Evolutionary conservation across 1,140 invertebrate species (phyloP).

Genomic region (Micrasema longulum): DNA sequence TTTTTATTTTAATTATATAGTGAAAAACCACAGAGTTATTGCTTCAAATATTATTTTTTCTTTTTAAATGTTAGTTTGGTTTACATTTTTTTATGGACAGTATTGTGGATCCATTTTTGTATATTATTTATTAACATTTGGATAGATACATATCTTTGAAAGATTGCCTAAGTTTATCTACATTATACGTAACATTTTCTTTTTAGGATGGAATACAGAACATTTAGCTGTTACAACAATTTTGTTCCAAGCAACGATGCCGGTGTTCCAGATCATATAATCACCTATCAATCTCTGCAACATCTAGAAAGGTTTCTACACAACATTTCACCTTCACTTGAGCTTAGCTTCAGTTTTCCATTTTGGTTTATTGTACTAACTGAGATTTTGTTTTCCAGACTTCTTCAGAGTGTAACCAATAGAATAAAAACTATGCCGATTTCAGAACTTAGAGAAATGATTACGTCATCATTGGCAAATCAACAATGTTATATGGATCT

Average conservation of each 20-base stretch:
- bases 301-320: slow-evolving; percentile 76
- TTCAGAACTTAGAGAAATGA: slow-evolving; percentile 64
- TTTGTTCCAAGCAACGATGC: slow-evolving; percentile 83
- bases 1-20: too few relatives aligned
- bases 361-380: too few relatives aligned
- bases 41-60: too few relatives aligned
- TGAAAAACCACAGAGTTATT: too few relatives aligned
- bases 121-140: too few relatives aligned
- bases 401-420: slow-evolving; percentile 69
- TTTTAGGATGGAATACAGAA: slow-evolving; percentile 82
- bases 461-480: slow-evolving; percentile 51
- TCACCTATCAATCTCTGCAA: slow-evolving; percentile 75
- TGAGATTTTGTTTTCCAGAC: slow-evolving; percentile 57
- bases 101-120: too few relatives aligned
- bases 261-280: slow-evolving; percentile 78
- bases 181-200: slow-evolving; percentile 12
- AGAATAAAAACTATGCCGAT: slow-evolving; percentile 69
- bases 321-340: too few relatives aligned
- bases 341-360: too few relatives aligned
- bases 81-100: too few relatives aligned
- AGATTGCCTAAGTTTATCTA: neutral
- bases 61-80: too few relatives aligned
- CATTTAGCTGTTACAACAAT: slow-evolving; percentile 89
- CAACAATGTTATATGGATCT: slow-evolving; percentile 67
- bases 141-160: too few relatives aligned